These are phyloP conservation scores for Leucoraja ocellata DNA, from an alignment of 2,797 vertebrate genomes.

Conservation along the genomic window DNA sequence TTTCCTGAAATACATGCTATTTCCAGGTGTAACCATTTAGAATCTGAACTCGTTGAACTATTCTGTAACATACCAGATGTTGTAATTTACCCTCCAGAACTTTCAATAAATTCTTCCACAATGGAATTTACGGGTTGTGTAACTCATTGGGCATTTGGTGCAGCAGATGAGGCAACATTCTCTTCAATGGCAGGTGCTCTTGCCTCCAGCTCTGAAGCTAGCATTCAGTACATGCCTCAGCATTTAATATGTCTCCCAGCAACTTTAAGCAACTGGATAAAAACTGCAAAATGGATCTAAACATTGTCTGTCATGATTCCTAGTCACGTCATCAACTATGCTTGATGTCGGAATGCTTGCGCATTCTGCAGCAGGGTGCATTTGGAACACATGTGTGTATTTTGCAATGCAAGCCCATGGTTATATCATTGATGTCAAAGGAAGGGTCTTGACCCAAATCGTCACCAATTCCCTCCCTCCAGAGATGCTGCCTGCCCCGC, in stretches of 20 bases:
- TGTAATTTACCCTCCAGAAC: not conserved
- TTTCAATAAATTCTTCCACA: not conserved
- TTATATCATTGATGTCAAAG: no score
- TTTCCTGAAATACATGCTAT: not conserved
- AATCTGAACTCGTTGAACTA: constrained; percentile 15
- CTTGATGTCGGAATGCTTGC: not conserved
- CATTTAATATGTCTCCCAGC: not conserved
- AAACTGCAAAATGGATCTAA: not conserved
- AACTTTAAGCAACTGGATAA: not conserved
- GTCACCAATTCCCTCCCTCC: no score
- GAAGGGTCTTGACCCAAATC: no score
- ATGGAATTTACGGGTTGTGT: constrained; percentile 4
- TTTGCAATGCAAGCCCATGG: not conserved
- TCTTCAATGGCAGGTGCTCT: not conserved
- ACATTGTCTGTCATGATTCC: not conserved
- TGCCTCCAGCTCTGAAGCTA: not conserved
- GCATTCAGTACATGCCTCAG: not conserved
- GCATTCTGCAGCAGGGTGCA: not conserved
- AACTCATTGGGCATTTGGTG: not conserved
- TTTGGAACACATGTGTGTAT: not conserved
- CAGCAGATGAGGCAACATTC: not conserved
- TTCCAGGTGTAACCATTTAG: constrained; percentile 1
- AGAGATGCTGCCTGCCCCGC: no score
- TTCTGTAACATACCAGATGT: not conserved
- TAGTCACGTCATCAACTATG: not conserved